Percentiles rank a stretch among this genome's conserved stretches.
Evolutionary conservation across 2,888 invertebrate genomes (phyloP).

Genomic region (Ametastegia equiseti): DNA sequence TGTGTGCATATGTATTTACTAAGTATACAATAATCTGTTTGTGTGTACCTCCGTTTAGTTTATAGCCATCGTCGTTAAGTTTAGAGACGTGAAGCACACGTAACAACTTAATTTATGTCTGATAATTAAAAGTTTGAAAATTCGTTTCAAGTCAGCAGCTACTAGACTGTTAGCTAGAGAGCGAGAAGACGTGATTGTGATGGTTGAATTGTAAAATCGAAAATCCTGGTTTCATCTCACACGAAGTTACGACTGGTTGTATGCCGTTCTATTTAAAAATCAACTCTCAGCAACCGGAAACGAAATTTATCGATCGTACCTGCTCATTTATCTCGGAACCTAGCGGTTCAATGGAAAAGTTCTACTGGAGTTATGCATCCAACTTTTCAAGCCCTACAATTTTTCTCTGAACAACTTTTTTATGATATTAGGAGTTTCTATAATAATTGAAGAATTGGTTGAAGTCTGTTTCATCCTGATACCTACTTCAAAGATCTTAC

Average conservation of each 20-base stretch:
- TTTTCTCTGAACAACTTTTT: not conserved
- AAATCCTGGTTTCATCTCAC: not conserved
- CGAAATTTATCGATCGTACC: not conserved
- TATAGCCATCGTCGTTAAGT: constrained; percentile 13
- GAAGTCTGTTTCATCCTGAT: not conserved
- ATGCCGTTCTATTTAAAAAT: not conserved
- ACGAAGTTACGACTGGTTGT: not conserved
- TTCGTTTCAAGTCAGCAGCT: constrained; percentile 16
- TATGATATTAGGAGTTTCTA: not conserved
- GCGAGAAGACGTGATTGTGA: not conserved
- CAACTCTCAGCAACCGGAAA: not conserved
- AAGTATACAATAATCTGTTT: constrained; percentile 1
- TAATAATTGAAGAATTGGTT: not conserved
- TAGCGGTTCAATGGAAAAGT: not conserved
- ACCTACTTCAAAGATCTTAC: not conserved
- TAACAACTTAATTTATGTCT: constrained; percentile 24
- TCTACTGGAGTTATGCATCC: not conserved
- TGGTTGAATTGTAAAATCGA: constrained; percentile 9
- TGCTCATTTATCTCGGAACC: not conserved
- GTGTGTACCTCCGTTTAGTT: constrained; percentile 5
- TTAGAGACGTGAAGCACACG: constrained; percentile 9
- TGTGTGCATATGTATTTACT: not conserved
- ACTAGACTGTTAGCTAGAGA: not conserved
- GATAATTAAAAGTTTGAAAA: constrained; percentile 32
- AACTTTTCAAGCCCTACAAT: not conserved